Evolutionary conservation across 2,113 vertebrate species (phyloP), one percentile per base, ranked within the genome.

Genomic region (Numenius arquata): DNA sequence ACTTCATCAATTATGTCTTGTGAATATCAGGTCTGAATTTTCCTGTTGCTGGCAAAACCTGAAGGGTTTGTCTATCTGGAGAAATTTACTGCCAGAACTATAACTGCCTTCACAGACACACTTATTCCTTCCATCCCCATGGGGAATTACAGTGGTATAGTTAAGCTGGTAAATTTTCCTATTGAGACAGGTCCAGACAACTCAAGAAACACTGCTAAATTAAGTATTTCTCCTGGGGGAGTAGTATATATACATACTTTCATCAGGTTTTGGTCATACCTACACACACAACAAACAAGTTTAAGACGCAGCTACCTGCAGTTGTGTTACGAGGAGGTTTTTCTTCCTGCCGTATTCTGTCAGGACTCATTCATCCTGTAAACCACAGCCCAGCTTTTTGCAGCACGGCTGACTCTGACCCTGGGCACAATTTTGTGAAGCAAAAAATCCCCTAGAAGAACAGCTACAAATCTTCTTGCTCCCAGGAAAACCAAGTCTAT

Each of bases 11-110:
- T 90, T 94, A 67, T 77, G 18, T 38, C 36, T 93, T 61, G 30
- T 26, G 84, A 85, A 55, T 58, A 94, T 40, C 34, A 91, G 45
- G 65, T 89, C 58, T 95, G 80, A 96, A 85, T 92, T 91, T 95
- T 93, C 77, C 53, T 79, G 48, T 89, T 76, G 70, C 2, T 1
- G 56, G 41, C 40, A 96, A 75, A 96, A 93, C 62, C 41, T 82
- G 80, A 72, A 79, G 66, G 73, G 43, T 77, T 95, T 94, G 85
- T 94, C 93, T 92, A 36, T 52, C 32, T 30, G 6, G 26, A 72
- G 71, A 93, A 95, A 96, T 94, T 94, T 96, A 96, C 68, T 97
- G 78, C 89, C 91, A 88, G 45, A 80, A 58, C 38, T 82, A 53
- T 55, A 79, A 70, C 67, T 83, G 29, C 62, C 47, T 94, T 88